These are phyloP conservation scores for Buphagus erythrorhynchus DNA, from an alignment of 2,797 vertebrate species.

Conservation along the genomic window DNA sequence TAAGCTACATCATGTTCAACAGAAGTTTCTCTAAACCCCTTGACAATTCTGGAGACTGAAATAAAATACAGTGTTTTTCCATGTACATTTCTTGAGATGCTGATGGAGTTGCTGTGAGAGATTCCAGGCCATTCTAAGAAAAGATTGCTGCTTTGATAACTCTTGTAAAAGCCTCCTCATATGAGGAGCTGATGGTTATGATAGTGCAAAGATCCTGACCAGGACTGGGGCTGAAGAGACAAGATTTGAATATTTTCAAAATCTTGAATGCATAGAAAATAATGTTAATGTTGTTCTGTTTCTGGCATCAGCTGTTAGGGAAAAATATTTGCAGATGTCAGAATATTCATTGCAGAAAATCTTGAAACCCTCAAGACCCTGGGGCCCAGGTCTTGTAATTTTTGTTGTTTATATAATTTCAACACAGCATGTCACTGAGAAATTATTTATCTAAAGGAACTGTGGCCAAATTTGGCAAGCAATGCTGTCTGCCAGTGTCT, in stretches of 20 bases:
- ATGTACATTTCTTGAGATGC: not conserved
- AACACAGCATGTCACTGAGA: slow-evolving; percentile 76
- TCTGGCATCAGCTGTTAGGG: slow-evolving; percentile 75
- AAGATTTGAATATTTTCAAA: slow-evolving; percentile 79
- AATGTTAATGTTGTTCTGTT: slow-evolving; percentile 66
- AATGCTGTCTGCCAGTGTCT: slow-evolving; percentile 74
- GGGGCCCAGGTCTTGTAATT: slow-evolving; percentile 74
- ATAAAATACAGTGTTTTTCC: not conserved
- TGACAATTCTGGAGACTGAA: not conserved
- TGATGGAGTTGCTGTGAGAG: slow-evolving; percentile 76
- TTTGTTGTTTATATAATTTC: slow-evolving; percentile 87
- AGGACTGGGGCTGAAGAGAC: slow-evolving; percentile 59
- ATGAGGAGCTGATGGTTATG: slow-evolving; percentile 78
- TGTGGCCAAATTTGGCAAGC: slow-evolving; percentile 76
- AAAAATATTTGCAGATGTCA: slow-evolving; percentile 81
- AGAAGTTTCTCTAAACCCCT: not conserved
- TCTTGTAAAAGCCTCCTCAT: slow-evolving; percentile 74
- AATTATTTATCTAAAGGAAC: slow-evolving; percentile 84
- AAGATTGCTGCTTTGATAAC: slow-evolving; percentile 66
- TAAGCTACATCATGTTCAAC: not conserved
- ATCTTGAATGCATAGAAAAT: slow-evolving; percentile 66
- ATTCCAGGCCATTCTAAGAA: slow-evolving; percentile 67
- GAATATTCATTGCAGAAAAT: slow-evolving; percentile 76
- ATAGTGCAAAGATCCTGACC: slow-evolving; percentile 62
- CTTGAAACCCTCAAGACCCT: slow-evolving; percentile 71